These are phyloP conservation scores for Siphlonurus alternatus DNA, from an alignment of 2,888 invertebrate species.

Conservation along the genomic window DNA sequence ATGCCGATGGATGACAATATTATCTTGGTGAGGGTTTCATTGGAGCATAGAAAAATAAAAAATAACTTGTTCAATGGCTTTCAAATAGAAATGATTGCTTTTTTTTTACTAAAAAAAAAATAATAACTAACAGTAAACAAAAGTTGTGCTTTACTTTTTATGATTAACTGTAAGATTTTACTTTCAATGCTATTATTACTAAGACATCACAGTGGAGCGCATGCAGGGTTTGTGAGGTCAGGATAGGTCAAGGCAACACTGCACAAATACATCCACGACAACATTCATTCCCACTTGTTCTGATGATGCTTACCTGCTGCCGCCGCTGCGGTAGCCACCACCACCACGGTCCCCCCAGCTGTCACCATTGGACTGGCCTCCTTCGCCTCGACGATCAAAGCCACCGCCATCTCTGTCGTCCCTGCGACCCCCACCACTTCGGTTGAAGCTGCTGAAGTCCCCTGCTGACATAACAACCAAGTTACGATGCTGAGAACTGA, in stretches of 20 bases:
- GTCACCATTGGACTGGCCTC: conserved; percentile 30
- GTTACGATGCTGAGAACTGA: too few species aligned
- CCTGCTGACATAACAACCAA: background rate
- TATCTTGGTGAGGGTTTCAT: too few species aligned
- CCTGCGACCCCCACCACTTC: conserved; percentile 12
- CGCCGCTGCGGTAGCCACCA: conserved; percentile 7
- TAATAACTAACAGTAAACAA: too few species aligned
- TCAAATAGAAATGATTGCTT: too few species aligned
- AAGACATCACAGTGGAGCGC: too few species aligned
- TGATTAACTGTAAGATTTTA: too few species aligned
- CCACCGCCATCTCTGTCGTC: conserved; percentile 21
- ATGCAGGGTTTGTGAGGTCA: background rate
- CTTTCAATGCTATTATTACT: too few species aligned
- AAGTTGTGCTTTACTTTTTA: too few species aligned
- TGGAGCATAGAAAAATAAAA: too few species aligned
- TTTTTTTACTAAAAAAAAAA: too few species aligned
- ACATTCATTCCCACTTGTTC: background rate
- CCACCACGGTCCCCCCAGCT: conserved; percentile 18
- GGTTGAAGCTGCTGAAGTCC: conserved; percentile 4
- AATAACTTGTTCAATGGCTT: too few species aligned
- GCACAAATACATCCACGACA: background rate
- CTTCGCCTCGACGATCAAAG: conserved; percentile 19
- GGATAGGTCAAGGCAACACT: background rate
- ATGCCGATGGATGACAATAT: too few species aligned
- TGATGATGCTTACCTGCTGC: background rate